These are phyloP conservation scores for Anniella stebbinsi DNA, from an alignment of 2,797 vertebrate genomes.

Conservation along the genomic window DNA sequence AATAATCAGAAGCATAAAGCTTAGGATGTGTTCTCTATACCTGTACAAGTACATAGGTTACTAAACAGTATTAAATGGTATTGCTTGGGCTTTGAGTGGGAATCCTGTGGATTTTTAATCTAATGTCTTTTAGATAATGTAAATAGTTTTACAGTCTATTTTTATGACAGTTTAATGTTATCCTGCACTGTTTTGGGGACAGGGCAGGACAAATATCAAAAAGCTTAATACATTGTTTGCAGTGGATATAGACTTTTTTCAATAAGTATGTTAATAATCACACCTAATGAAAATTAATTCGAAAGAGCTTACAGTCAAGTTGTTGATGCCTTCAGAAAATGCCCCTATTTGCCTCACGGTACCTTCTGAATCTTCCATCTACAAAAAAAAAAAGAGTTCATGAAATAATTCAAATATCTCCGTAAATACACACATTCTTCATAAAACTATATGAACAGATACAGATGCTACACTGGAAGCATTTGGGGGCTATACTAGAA, in stretches of 20 bases:
- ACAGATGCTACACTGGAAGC: neutral
- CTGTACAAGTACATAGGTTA: neutral
- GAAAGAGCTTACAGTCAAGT: constrained; percentile 89
- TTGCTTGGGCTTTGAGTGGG: neutral
- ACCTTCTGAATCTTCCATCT: constrained; percentile 99
- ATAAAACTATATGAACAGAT: neutral
- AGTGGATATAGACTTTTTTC: neutral
- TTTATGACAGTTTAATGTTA: neutral
- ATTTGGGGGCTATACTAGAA: neutral
- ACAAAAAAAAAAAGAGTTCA: constrained; percentile 42
- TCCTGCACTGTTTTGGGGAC: neutral
- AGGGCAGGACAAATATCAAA: neutral
- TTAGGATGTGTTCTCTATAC: neutral
- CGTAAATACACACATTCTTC: neutral
- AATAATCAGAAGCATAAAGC: neutral
- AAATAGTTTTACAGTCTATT: neutral
- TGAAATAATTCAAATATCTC: neutral
- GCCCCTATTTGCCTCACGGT: constrained; percentile 97
- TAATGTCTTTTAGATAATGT: neutral
- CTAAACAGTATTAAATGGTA: neutral
- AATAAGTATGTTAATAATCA: neutral
- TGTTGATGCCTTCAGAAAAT: constrained; percentile 98
- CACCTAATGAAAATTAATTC: neutral
- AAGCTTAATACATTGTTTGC: neutral
- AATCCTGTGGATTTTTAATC: neutral